Evolutionary conservation across 2,888 invertebrate species (phyloP).

Genomic region (Nephrotoma flavescens): DNA sequence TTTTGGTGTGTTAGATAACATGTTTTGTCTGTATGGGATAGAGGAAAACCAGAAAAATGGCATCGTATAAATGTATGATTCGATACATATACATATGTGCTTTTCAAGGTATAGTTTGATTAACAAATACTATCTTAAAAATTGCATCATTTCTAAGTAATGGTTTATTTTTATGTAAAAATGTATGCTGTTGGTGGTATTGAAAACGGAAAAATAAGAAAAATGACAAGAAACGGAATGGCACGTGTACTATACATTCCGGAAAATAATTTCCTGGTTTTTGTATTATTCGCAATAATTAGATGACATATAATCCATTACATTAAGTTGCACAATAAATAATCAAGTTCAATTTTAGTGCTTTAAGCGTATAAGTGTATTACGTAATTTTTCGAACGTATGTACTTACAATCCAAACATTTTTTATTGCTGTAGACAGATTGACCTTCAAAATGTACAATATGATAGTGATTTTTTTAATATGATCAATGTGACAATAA

Average conservation of each 20-base stretch:
- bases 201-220: neutral
- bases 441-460: neutral
- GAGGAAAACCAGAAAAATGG: neutral
- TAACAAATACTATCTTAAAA: too few relatives aligned
- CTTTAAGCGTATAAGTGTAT: neutral
- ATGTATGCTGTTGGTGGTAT: neutral
- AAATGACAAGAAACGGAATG: neutral
- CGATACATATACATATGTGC: too few relatives aligned
- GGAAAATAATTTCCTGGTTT: constrained; percentile 3
- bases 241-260: neutral
- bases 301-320: neutral
- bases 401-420: neutral
- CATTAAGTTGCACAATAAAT: neutral
- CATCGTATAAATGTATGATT: neutral
- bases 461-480: neutral
- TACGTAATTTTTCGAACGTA: neutral
- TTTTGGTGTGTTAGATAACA: neutral
- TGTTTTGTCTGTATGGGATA: neutral
- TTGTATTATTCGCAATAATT: neutral
- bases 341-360: neutral
- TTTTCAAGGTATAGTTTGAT: too few relatives aligned
- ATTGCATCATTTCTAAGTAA: too few relatives aligned
- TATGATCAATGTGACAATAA: neutral
- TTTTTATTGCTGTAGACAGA: neutral
- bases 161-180: neutral